phyloP scores from a whole-genome alignment of 2,888 invertebrate species.

The Sipunculus nudus region DNA sequence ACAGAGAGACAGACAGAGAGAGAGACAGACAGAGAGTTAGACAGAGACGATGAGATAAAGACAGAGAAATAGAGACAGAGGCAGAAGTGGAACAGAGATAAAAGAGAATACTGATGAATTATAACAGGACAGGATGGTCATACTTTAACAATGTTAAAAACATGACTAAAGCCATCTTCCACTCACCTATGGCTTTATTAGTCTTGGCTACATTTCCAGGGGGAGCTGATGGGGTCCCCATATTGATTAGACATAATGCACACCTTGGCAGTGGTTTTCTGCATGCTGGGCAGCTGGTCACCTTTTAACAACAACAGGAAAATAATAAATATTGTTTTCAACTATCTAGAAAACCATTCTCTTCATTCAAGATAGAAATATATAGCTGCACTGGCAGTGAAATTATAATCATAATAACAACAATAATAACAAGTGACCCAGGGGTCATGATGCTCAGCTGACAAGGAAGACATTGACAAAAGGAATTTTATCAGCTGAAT shows the following conservation, averaged over 20 bases:
- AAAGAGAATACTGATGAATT: neutral
- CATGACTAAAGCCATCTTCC: neutral
- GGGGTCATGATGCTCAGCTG: no score
- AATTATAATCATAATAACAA: no score
- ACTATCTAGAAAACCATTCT: no score
- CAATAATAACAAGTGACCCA: no score
- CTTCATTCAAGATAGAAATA: neutral
- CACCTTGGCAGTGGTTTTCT: slow-evolving; percentile 94
- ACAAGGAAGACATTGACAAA: no score
- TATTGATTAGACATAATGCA: slow-evolving; percentile 89
- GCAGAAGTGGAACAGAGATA: neutral
- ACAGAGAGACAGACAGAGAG: no score
- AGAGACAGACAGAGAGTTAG: no score
- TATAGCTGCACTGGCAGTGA: neutral
- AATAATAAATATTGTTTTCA: no score
- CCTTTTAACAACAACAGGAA: slow-evolving; percentile 13
- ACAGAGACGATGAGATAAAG: no score
- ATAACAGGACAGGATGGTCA: neutral
- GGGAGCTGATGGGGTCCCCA: slow-evolving; percentile 77
- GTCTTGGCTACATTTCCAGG: neutral
- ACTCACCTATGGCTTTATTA: neutral
- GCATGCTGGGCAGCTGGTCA: slow-evolving; percentile 76
- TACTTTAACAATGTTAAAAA: neutral
- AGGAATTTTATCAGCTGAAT: no score
- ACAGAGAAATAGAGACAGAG: no score